These are phyloP conservation scores for Cyprinus carpio DNA, from an alignment of 2,113 vertebrate genomes.

Conservation along the genomic window DNA sequence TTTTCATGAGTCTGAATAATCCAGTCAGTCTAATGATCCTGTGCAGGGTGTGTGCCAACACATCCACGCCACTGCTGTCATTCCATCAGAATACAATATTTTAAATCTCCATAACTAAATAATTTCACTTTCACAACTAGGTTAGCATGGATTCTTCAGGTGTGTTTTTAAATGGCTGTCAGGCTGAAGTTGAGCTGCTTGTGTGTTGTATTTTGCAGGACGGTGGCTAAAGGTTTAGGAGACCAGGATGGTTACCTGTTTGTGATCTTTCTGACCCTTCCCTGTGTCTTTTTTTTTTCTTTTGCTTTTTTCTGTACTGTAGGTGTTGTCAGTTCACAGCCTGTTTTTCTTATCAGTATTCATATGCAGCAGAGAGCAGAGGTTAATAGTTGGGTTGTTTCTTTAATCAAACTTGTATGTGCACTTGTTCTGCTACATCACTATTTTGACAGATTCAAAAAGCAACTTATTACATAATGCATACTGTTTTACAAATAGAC, in stretches of 20 bases:
- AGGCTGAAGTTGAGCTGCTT: background rate
- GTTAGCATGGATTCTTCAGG: background rate
- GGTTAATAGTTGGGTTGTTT: conserved; percentile 41
- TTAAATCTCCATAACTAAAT: background rate
- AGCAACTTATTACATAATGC: background rate
- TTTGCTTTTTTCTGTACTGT: too few relatives aligned
- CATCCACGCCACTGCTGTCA: conserved; percentile 9
- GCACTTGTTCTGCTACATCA: background rate
- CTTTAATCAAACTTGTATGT: conserved; percentile 16
- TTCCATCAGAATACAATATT: background rate
- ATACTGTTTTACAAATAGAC: background rate
- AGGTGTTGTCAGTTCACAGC: background rate
- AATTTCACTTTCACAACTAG: background rate
- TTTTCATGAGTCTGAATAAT: conserved; percentile 81
- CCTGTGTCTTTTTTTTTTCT: background rate
- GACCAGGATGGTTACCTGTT: background rate
- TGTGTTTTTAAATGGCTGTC: background rate
- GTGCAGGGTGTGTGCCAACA: conserved; percentile 65
- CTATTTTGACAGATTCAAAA: background rate
- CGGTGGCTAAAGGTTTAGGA: background rate
- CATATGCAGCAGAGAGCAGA: conserved; percentile 27
- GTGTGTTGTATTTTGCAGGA: conserved; percentile 9
- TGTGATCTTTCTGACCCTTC: conserved; percentile 2
- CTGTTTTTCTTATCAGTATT: conserved; percentile 29
- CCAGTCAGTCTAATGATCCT: conserved; percentile 83